phyloP scores from a whole-genome alignment of 2,113 vertebrate genomes.

The Cyprinodon variegatus region DNA sequence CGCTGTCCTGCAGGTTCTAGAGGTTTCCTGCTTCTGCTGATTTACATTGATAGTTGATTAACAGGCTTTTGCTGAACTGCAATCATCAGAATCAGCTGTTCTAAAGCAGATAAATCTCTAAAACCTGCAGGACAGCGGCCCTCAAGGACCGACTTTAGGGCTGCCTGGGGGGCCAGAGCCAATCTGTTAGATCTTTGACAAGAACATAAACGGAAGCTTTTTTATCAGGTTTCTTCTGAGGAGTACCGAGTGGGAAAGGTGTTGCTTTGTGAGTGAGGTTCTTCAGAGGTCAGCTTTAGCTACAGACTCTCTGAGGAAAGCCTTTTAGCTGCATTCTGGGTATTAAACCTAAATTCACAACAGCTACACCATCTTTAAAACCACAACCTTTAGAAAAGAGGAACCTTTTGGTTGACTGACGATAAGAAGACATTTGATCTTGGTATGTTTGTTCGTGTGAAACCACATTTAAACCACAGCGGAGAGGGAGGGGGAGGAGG shows the following conservation, averaged over 20 bases:
- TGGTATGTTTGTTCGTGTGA: conserved; percentile 4
- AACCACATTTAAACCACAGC: conserved; percentile 16
- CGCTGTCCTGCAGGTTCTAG: too few species aligned
- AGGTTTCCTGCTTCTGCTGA: too few species aligned
- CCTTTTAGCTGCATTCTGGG: not conserved
- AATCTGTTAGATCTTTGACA: not conserved
- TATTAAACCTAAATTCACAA: not conserved
- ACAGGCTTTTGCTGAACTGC: too few species aligned
- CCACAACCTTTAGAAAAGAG: not conserved
- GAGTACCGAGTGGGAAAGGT: conserved; percentile 21
- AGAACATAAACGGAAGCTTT: too few species aligned
- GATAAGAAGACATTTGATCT: not conserved
- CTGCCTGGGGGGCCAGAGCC: not conserved
- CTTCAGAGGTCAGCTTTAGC: conserved; percentile 12
- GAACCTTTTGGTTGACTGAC: not conserved
- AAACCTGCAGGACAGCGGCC: too few species aligned
- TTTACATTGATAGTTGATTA: too few species aligned
- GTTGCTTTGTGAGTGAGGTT: conserved; percentile 55
- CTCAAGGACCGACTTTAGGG: too few species aligned
- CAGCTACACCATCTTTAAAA: not conserved
- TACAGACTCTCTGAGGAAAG: not conserved
- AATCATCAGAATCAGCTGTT: too few species aligned
- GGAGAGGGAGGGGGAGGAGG: not conserved
- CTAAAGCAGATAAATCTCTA: too few species aligned
- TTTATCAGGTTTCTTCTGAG: too few species aligned